Conservation (phyloP, 2,797 vertebrate genomes). For the Amniataba percoides region DNA sequence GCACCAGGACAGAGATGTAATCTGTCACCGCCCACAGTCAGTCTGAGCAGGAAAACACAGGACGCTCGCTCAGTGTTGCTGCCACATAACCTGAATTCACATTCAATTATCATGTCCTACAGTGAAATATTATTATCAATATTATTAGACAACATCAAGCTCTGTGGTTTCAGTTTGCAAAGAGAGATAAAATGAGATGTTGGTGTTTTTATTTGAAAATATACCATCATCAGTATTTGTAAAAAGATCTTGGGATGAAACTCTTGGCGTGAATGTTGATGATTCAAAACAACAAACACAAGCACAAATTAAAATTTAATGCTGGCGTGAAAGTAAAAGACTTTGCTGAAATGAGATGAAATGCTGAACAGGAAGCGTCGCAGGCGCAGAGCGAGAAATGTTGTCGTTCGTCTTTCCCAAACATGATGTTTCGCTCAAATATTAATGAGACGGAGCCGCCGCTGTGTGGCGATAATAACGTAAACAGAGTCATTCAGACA, state of each 20-base stretch:
- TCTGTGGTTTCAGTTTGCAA: not conserved
- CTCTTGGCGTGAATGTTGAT: constrained; percentile 22
- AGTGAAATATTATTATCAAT: not conserved
- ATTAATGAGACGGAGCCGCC: constrained; percentile 39
- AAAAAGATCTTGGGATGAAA: constrained; percentile 43
- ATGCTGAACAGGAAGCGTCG: constrained; percentile 24
- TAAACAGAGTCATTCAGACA: constrained; percentile 42
- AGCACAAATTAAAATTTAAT: constrained; percentile 38
- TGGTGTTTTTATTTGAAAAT: constrained; percentile 2
- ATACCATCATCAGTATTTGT: not conserved
- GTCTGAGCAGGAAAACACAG: not conserved
- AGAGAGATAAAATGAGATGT: not conserved
- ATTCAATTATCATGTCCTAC: not conserved
- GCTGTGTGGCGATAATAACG: not conserved
- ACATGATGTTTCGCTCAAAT: constrained; percentile 50
- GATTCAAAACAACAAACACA: constrained; percentile 13
- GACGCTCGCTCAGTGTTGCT: not conserved
- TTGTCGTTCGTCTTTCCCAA: constrained; percentile 35
- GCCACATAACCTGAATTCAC: not conserved
- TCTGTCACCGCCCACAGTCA: not conserved
- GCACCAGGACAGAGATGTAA: not conserved
- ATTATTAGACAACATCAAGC: not conserved
- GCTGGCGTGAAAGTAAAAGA: constrained; percentile 14
- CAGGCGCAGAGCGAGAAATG: constrained; percentile 17
- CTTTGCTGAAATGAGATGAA: constrained; percentile 28